Evolutionary conservation across 2,113 vertebrate species (phyloP).

Genomic region (Paratilapia polleni): DNA sequence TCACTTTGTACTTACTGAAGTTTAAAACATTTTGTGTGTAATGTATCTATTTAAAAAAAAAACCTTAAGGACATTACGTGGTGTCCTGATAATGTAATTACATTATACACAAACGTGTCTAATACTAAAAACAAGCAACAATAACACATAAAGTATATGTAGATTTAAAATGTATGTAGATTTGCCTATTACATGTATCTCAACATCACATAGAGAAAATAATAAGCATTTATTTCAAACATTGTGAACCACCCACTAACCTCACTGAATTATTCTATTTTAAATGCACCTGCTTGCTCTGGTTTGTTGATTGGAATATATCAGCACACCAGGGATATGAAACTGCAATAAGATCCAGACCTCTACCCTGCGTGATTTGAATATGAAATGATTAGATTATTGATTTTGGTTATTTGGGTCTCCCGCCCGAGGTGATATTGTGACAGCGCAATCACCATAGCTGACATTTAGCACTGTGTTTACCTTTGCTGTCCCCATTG

Average conservation of each 20-base stretch:
- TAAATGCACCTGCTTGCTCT: slow-evolving; percentile 48
- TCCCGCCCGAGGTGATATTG: slow-evolving; percentile 64
- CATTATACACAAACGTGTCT: neutral
- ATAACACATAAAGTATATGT: neutral
- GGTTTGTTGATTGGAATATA: slow-evolving; percentile 72
- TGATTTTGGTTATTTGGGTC: slow-evolving; percentile 78
- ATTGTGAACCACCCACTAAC: slow-evolving; percentile 26
- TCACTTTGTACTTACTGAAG: neutral
- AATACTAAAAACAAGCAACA: neutral
- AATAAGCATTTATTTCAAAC: slow-evolving; percentile 27
- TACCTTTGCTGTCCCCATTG: slow-evolving; percentile 75
- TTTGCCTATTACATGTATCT: neutral
- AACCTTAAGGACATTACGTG: neutral
- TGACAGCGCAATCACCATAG: slow-evolving; percentile 70
- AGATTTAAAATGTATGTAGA: neutral
- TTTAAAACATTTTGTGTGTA: neutral
- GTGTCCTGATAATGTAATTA: neutral
- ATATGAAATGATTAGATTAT: slow-evolving; percentile 81
- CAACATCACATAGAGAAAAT: neutral
- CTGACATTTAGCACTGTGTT: slow-evolving; percentile 80
- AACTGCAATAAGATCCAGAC: slow-evolving; percentile 77
- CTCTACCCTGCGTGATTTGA: slow-evolving; percentile 71
- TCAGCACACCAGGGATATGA: slow-evolving; percentile 67
- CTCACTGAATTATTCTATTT: slow-evolving; percentile 58
- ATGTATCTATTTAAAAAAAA: neutral